Conservation (phyloP, 2,888 invertebrate genomes). For the Tinea trinotella region DNA sequence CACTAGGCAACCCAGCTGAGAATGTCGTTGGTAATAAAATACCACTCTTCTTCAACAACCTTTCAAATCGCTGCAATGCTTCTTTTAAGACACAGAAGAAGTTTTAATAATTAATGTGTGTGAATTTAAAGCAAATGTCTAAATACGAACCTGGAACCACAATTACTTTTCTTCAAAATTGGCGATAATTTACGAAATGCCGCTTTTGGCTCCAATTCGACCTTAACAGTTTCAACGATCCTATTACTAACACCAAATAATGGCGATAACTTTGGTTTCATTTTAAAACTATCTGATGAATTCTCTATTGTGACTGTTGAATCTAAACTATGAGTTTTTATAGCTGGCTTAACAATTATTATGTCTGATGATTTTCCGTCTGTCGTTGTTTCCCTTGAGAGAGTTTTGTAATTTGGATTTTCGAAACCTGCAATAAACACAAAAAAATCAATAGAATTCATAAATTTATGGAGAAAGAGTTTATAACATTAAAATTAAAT, state of each 20-base stretch:
- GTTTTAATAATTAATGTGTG: too few relatives aligned
- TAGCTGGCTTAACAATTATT: constrained; percentile 55
- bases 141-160: too few relatives aligned
- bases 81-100: too few relatives aligned
- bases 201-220: constrained; percentile 55
- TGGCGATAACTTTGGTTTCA: constrained; percentile 56
- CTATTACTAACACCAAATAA: constrained; percentile 43
- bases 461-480: too few relatives aligned
- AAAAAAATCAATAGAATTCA: too few relatives aligned
- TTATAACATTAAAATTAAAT: too few relatives aligned
- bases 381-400: constrained; percentile 19
- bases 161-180: constrained; percentile 34
- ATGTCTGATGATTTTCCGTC: constrained; percentile 37
- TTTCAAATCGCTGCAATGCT: too few relatives aligned
- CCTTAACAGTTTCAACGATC: constrained; percentile 37
- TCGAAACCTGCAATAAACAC: constrained; percentile 64
- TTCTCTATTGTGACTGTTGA: constrained; percentile 58
- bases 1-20: too few relatives aligned
- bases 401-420: constrained; percentile 47
- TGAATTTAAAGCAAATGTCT: too few relatives aligned
- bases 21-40: too few relatives aligned
- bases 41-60: too few relatives aligned
- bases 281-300: constrained; percentile 39
- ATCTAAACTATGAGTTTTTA: constrained; percentile 40
- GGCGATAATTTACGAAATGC: constrained; percentile 61